Conservation (phyloP, 2,888 invertebrate genomes). For the Lasioglossum villosulum region DNA sequence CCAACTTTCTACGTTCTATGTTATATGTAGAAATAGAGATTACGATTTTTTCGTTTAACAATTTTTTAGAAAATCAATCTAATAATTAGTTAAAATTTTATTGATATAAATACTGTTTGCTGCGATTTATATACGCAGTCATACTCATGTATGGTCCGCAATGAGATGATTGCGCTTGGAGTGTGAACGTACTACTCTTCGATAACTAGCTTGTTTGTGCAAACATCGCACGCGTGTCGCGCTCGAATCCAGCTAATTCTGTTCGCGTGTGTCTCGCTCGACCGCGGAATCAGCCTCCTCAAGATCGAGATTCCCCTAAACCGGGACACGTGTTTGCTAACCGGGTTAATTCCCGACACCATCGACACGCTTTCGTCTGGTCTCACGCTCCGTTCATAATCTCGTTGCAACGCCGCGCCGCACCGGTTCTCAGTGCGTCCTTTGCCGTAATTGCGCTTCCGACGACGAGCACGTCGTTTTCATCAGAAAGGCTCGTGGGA, state of each 20-base stretch:
- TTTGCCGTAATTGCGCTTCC: slow-evolving; percentile 45
- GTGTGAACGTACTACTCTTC: background rate
- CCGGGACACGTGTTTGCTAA: slow-evolving; percentile 40
- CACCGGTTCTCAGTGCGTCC: slow-evolving; percentile 18
- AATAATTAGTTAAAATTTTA: too few species aligned
- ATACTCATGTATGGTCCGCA: background rate
- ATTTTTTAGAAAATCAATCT: too few species aligned
- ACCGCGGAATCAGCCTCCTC: slow-evolving; percentile 4
- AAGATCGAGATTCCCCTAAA: slow-evolving; percentile 38
- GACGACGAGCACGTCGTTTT: slow-evolving; percentile 55
- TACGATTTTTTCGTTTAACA: too few species aligned
- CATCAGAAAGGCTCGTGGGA: slow-evolving; percentile 37
- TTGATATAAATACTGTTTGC: too few species aligned
- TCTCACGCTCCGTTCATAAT: slow-evolving; percentile 30
- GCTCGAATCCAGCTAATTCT: slow-evolving; percentile 11
- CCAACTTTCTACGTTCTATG: too few species aligned
- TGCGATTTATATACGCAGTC: background rate
- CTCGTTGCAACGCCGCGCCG: background rate
- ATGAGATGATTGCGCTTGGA: background rate
- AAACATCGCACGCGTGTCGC: background rate
- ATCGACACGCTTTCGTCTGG: slow-evolving; percentile 37
- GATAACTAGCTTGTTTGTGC: slow-evolving; percentile 2
- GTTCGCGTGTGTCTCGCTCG: slow-evolving; percentile 7
- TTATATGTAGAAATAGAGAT: too few species aligned
- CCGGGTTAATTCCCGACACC: slow-evolving; percentile 43